Base-by-base conservation (phyloP, 2,888 invertebrate genomes). In the Pristionchus japonicus region DNA sequence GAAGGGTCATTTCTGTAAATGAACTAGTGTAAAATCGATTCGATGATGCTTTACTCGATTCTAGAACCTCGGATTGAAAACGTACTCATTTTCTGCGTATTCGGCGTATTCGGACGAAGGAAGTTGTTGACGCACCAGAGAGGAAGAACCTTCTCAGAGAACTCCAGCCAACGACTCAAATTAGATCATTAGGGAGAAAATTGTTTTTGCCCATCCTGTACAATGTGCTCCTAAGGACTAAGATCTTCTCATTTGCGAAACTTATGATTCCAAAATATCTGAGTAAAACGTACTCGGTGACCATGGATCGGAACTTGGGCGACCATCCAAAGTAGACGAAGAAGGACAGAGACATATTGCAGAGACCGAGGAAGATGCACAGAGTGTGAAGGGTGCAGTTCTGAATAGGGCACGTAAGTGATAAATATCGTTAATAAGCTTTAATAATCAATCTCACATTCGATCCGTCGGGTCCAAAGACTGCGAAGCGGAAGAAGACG, bases 261-360 rank as follows among this genome's bases (percentile, higher is more conserved):
- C 3, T 34, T 31, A 34, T 64, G 13, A 3, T 31, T 27, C 3
- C 3, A 61, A 61, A 64, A 64, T 64, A 64, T 13, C n/a, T 23
- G 20, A 6, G 20, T 27, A 27, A 64, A 43, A 90, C 88, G 88
- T 40, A 93, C 93, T 88, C 90, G 40, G 91, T 89, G 64, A 93
- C 92, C 90, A 93, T 92, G 61, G 92, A 89, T 17, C 93, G 89
- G 88, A 93, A 93, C 34, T 93, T 92, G 57, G 91, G 91, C 9
- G 92, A 92, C 87, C 93, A 92, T 6, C 90, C 88, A 37, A 93
- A 86, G 88, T 93, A 93, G 70, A 93, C 93, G 88, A 93, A 93
- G 89, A 93, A 93, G 23, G 93, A 93, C n/a, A 93, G 88, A 15
- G 93, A 93, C 84, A 92, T 92, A 84, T 93, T 93, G 89, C 93